Conservation (phyloP, 2,113 vertebrate genomes). For the Paramormyrops kingsleyae region DNA sequence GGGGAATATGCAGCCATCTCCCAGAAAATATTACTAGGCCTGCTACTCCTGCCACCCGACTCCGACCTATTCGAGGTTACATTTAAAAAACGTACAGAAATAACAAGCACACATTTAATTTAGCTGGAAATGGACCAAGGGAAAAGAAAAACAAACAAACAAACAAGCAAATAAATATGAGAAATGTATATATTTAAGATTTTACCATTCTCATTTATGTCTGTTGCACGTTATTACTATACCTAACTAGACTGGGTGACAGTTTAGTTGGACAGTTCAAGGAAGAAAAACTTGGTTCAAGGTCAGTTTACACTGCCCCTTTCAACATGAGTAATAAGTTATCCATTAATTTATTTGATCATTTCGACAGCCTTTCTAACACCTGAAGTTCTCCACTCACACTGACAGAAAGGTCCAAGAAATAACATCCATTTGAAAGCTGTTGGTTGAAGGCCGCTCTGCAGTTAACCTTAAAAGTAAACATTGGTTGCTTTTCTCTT, state of each 20-base stretch:
- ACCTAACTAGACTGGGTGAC: background rate
- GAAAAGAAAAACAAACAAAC: background rate
- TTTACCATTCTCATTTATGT: background rate
- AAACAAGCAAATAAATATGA: background rate
- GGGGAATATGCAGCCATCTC: background rate
- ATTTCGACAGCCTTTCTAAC: background rate
- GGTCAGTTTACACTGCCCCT: background rate
- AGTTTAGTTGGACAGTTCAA: background rate
- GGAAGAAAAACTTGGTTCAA: background rate
- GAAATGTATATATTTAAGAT: background rate
- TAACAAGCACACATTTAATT: background rate
- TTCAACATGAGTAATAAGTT: background rate
- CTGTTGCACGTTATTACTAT: background rate
- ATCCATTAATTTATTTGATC: background rate
- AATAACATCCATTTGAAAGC: background rate
- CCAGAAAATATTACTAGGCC: background rate
- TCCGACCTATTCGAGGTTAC: background rate
- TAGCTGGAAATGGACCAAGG: background rate
- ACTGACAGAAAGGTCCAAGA: background rate
- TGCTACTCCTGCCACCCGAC: background rate
- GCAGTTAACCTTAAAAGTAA: background rate
- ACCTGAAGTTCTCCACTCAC: background rate
- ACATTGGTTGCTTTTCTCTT: background rate
- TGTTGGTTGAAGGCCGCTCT: background rate
- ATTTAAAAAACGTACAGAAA: background rate